phyloP scores from a whole-genome alignment of 1,140 invertebrate species.

The Drosophila bocki region DNA sequence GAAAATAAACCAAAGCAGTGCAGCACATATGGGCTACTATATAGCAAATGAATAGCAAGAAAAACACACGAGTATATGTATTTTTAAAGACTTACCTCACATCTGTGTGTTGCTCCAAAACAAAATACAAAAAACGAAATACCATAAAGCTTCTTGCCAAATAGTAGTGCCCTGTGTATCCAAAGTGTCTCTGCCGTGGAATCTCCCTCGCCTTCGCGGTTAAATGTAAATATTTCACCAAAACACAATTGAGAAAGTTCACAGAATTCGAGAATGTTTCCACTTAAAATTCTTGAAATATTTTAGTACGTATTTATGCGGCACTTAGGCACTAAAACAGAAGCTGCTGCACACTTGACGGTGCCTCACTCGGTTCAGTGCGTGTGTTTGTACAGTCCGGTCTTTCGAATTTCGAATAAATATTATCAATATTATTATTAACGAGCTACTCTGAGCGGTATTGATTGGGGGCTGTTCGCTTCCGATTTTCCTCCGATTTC shows the following conservation, averaged over 20 bases:
- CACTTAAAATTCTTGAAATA: slow-evolving; percentile 76
- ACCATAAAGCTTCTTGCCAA: slow-evolving; percentile 41
- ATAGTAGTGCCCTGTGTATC: slow-evolving; percentile 39
- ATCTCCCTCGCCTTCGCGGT: slow-evolving; percentile 32
- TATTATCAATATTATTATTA: slow-evolving; percentile 33
- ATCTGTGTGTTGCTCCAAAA: slow-evolving; percentile 30
- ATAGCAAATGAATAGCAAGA: slow-evolving; percentile 1
- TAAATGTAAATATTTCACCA: slow-evolving; percentile 50
- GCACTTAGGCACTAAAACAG: slow-evolving; percentile 54
- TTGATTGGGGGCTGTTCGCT: slow-evolving; percentile 9
- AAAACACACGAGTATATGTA: slow-evolving; percentile 12
- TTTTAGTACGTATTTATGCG: slow-evolving; percentile 38
- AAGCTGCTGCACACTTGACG: slow-evolving; percentile 40
- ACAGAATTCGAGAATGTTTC: slow-evolving; percentile 54
- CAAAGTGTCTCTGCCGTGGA: slow-evolving; percentile 41
- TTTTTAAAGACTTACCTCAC: slow-evolving; percentile 57
- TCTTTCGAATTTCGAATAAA: slow-evolving; percentile 22
- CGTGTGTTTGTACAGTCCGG: slow-evolving; percentile 22
- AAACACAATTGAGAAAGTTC: slow-evolving; percentile 57
- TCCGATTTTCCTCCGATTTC: slow-evolving; percentile 34
- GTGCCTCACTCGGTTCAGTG: slow-evolving; percentile 3
- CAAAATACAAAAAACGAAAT: background rate
- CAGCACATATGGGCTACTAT: slow-evolving; percentile 9
- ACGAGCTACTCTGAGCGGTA: slow-evolving; percentile 5
- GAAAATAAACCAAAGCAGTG: slow-evolving; percentile 27